These are phyloP conservation scores for Callimico goeldii DNA, from an alignment of 2,797 vertebrate genomes.

Conservation along the genomic window DNA sequence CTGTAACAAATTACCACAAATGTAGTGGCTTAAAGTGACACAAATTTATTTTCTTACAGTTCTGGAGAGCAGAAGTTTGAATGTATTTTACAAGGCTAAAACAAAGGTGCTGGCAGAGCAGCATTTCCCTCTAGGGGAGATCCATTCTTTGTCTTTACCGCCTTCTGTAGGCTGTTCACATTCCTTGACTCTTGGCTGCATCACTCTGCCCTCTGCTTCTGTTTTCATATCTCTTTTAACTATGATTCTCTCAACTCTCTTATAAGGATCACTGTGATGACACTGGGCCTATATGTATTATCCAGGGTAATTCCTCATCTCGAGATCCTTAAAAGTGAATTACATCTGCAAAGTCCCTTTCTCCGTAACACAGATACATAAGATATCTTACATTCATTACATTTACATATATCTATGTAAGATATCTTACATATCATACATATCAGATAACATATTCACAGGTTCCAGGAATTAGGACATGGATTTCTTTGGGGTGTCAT, in stretches of 20 bases:
- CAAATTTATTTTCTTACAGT: neutral
- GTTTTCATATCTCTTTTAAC: neutral
- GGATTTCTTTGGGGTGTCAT: neutral
- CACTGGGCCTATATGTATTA: neutral
- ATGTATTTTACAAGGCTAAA: neutral
- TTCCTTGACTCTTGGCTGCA: neutral
- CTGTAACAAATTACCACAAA: neutral
- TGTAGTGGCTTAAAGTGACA: neutral
- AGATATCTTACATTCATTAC: neutral
- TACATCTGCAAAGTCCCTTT: neutral
- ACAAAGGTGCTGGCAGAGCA: neutral
- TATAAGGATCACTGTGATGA: neutral
- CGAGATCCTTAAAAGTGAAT: neutral
- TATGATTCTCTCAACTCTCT: neutral
- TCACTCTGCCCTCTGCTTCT: neutral
- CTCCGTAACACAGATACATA: rapidly evolving
- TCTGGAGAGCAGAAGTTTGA: neutral
- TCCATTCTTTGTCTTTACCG: neutral
- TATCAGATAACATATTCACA: neutral
- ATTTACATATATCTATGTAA: neutral
- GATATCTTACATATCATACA: neutral
- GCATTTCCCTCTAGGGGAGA: neutral
- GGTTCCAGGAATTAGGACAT: neutral
- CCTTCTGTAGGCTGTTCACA: neutral
- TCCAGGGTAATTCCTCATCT: neutral